Percentiles rank a stretch among this genome's conserved stretches.
phyloP scores from a whole-genome alignment of 2,797 vertebrate genomes.

The Craterocephalus amniculus region DNA sequence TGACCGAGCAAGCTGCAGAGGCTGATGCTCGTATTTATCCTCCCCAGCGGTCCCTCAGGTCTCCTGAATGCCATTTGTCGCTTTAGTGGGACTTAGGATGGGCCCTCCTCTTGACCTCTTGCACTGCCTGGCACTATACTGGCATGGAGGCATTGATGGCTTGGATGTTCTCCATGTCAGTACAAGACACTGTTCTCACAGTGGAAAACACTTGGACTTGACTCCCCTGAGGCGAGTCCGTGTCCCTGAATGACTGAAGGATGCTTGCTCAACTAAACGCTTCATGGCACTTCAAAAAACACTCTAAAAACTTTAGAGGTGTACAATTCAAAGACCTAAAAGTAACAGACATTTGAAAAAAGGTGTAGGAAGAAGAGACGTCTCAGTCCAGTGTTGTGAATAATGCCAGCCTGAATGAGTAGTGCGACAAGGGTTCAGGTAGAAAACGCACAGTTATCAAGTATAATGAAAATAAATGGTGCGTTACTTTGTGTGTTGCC shows the following conservation, averaged over 20 bases:
- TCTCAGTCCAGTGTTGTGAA: constrained; percentile 48
- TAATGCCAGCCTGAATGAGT: constrained; percentile 53
- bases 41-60: constrained; percentile 12
- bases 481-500: constrained; percentile 56
- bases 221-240: constrained; percentile 37
- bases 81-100: constrained; percentile 79
- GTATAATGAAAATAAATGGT: constrained; percentile 55
- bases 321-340: constrained; percentile 70
- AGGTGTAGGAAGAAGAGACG: constrained; percentile 55
- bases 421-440: constrained; percentile 53
- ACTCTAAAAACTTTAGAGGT: constrained; percentile 73
- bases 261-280: constrained; percentile 74
- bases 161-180: constrained; percentile 88
- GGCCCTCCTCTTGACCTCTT: constrained; percentile 74
- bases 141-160: constrained; percentile 82
- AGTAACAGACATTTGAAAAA: constrained; percentile 62
- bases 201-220: constrained; percentile 52
- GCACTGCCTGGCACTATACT: constrained; percentile 82
- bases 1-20: constrained; percentile 36
- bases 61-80: constrained; percentile 85
- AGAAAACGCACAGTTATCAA: constrained; percentile 65
- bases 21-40: constrained; percentile 9
- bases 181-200: constrained; percentile 68
- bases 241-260: constrained; percentile 81
- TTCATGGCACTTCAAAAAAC: constrained; percentile 84